Percentiles rank a stretch among this genome's conserved stretches.
Evolutionary conservation across 2,113 vertebrate species (phyloP).

Genomic region (Poeciliopsis retropinna): DNA sequence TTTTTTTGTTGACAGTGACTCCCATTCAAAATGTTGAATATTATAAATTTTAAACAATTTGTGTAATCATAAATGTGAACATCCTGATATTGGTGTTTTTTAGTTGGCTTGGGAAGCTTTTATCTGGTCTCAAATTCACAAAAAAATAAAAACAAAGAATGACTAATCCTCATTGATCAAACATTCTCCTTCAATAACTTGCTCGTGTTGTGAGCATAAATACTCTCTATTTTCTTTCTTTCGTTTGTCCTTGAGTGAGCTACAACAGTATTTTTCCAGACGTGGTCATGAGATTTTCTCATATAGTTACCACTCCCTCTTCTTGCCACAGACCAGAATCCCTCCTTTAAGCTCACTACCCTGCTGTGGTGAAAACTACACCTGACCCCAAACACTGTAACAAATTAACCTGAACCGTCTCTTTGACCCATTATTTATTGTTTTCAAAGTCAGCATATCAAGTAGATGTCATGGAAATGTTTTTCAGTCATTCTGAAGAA

Average conservation of each 20-base stretch:
- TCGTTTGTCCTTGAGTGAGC: neutral
- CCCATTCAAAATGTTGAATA: no score
- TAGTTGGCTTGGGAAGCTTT: neutral
- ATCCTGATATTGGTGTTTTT: neutral
- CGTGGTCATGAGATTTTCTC: neutral
- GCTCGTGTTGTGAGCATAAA: neutral
- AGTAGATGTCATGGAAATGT: neutral
- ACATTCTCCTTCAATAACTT: neutral
- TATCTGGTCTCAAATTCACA: neutral
- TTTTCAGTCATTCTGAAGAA: neutral
- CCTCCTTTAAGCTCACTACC: neutral
- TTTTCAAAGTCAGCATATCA: neutral
- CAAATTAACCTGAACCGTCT: neutral
- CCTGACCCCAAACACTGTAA: neutral
- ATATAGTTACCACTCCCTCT: neutral
- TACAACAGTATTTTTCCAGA: conserved; percentile 49
- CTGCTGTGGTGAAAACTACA: neutral
- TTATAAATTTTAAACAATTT: no score
- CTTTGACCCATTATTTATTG: neutral
- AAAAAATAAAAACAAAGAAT: neutral
- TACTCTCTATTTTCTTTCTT: neutral
- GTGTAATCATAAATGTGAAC: neutral
- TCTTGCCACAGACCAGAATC: neutral
- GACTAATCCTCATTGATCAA: neutral
- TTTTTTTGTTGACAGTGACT: no score